These are phyloP conservation scores for Isurus oxyrinchus DNA, from an alignment of 2,113 vertebrate species.

Conservation along the genomic window DNA sequence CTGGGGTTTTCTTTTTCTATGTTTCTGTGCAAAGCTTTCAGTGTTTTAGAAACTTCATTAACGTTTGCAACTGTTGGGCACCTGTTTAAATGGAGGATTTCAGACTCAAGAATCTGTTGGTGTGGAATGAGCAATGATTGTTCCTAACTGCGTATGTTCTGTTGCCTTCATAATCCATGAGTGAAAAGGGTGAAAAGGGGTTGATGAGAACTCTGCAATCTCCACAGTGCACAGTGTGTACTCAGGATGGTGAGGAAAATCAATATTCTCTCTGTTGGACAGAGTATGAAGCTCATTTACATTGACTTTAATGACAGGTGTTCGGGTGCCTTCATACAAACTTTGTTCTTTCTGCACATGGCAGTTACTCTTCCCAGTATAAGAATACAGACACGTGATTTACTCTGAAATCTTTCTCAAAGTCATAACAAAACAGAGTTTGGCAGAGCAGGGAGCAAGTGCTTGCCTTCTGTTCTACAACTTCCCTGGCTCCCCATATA, in stretches of 20 bases:
- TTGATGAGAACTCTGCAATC: not conserved
- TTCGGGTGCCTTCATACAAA: not conserved
- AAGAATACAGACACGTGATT: not conserved
- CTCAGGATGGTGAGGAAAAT: not conserved
- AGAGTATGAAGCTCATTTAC: not conserved
- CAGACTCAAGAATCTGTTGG: not conserved
- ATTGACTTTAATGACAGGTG: not conserved
- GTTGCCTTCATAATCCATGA: not conserved
- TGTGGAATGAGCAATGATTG: not conserved
- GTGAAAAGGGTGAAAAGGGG: not conserved
- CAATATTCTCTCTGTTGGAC: not conserved
- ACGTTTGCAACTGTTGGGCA: not conserved
- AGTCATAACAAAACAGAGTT: not conserved
- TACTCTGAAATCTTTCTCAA: not conserved
- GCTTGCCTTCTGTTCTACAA: not conserved
- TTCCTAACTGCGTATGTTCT: not conserved
- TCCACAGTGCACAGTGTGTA: not conserved
- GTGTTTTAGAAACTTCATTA: not conserved
- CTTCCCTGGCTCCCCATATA: not conserved
- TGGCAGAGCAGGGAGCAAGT: not conserved
- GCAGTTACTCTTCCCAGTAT: not conserved
- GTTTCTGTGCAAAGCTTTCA: not conserved
- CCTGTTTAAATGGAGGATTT: not conserved
- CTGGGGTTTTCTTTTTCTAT: not conserved
- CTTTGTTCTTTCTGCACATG: not conserved